Conservation (phyloP, 2,113 vertebrate species). For the Pseudorasbora parva region DNA sequence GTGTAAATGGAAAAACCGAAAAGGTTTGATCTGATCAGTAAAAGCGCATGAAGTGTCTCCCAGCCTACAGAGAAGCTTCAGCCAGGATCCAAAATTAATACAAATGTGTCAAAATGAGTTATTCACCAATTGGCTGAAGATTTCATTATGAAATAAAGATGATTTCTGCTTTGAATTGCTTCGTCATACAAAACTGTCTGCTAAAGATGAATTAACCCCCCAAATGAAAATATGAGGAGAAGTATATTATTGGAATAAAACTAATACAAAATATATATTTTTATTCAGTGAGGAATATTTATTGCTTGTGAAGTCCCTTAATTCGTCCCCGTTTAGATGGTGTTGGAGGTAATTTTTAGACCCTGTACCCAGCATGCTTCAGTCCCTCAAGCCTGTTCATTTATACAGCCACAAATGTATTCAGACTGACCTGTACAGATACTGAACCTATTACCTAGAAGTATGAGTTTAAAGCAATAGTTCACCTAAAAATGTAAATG, state of each 20-base stretch:
- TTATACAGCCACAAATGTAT: neutral
- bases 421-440: neutral
- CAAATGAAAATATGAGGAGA: neutral
- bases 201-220: neutral
- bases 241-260: neutral
- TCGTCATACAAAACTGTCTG: too few species aligned
- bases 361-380: constrained; percentile 8
- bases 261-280: neutral
- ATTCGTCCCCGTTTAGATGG: too few species aligned
- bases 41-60: too few species aligned
- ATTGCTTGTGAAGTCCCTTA: neutral
- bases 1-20: too few species aligned
- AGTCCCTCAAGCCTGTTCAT: neutral
- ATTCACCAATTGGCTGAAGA: neutral
- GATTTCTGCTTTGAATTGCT: too few species aligned
- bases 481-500: neutral
- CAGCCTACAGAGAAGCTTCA: neutral
- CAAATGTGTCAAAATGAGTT: neutral
- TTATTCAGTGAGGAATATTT: neutral
- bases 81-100: neutral
- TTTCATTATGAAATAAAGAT: neutral
- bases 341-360: too few species aligned
- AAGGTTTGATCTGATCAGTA: too few species aligned
- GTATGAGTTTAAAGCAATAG: neutral
- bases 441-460: neutral